A percentile compares a stretch with the other conserved stretches of the same genome.
Conservation (phyloP, 2,797 vertebrate genomes). For the Alcedo quadribrachys region DNA sequence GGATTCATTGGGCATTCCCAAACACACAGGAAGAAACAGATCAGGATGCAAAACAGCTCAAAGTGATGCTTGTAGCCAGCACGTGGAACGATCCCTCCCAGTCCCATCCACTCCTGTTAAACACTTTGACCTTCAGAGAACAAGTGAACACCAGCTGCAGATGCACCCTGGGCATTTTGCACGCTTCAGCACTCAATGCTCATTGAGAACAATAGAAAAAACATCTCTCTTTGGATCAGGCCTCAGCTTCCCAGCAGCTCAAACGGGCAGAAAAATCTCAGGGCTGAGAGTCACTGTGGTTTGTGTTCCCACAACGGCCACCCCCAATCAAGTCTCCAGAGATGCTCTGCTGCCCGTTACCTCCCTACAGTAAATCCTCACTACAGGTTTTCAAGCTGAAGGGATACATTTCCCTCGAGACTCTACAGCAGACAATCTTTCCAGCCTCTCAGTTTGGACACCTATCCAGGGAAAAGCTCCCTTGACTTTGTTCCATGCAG, state of each 20-base stretch:
- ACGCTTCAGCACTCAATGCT: background rate
- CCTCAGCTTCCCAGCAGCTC: background rate
- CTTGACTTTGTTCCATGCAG: background rate
- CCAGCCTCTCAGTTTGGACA: background rate
- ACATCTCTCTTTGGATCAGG: background rate
- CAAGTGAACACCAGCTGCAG: background rate
- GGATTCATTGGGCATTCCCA: background rate
- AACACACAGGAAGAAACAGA: background rate
- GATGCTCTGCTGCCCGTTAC: background rate
- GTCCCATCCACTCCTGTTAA: background rate
- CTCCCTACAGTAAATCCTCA: background rate
- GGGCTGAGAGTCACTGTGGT: background rate
- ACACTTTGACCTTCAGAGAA: background rate
- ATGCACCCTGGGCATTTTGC: background rate
- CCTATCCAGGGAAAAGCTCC: background rate
- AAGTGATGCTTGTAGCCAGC: background rate
- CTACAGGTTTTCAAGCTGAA: background rate
- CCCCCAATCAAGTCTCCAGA: background rate
- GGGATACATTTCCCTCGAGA: background rate
- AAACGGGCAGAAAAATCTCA: background rate
- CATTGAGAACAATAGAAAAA: background rate
- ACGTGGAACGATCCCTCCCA: background rate
- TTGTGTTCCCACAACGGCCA: background rate
- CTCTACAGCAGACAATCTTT: background rate
- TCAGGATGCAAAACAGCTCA: background rate